Conservation (phyloP, 2,113 vertebrate genomes). For the Passer domesticus region DNA sequence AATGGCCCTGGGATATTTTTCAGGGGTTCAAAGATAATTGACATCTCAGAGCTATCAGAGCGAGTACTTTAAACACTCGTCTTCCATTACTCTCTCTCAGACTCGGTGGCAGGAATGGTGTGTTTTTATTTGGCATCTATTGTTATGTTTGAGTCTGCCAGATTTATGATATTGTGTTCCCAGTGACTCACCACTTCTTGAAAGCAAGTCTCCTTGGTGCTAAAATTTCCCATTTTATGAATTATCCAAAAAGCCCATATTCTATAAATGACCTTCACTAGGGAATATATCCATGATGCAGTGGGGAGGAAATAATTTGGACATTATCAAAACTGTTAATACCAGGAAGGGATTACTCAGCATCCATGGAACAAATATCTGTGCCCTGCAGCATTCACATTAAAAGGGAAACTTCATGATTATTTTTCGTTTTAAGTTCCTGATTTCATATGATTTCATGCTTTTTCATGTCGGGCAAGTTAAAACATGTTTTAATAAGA, state of each 20-base stretch:
- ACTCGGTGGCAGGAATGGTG: background rate
- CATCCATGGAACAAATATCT: background rate
- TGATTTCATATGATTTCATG: background rate
- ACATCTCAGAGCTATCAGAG: background rate
- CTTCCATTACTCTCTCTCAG: background rate
- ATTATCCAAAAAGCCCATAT: background rate
- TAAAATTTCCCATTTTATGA: slow-evolving; percentile 38
- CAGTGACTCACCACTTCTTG: slow-evolving; percentile 38
- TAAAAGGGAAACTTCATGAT: background rate
- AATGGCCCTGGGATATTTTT: background rate
- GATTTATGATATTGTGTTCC: background rate
- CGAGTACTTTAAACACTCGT: background rate
- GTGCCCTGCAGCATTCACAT: background rate
- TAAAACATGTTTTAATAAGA: background rate
- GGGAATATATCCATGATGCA: slow-evolving; percentile 16
- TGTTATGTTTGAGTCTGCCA: slow-evolving; percentile 12
- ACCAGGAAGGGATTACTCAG: slow-evolving; percentile 47
- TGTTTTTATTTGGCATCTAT: slow-evolving; percentile 38
- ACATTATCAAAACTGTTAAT: background rate
- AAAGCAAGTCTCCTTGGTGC: slow-evolving; percentile 13
- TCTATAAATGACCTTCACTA: background rate
- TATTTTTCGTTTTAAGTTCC: background rate
- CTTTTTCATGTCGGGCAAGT: background rate
- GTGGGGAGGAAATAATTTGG: slow-evolving; percentile 3
- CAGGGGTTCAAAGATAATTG: slow-evolving; percentile 11